These are phyloP conservation scores for Acropora yongei DNA, from an alignment of 64 coral and sea anemone species.

Conservation along the genomic window DNA sequence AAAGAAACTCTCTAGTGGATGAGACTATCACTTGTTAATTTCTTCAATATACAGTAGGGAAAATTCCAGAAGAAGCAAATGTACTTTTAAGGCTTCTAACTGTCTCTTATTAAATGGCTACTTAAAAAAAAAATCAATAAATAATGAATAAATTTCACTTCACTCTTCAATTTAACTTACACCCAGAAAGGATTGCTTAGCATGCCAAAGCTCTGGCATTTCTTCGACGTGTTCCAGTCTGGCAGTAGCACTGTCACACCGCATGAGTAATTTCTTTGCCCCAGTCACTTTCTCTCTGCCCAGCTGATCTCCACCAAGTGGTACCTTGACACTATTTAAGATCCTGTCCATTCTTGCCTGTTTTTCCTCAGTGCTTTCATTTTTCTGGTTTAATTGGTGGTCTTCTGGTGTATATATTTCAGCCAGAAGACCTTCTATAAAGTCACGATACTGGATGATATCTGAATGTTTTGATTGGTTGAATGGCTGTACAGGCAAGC, in stretches of 20 bases:
- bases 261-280: conserved; percentile 69
- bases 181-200: no score
- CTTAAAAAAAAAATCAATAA: no score
- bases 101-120: no score
- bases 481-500: conserved; percentile 37
- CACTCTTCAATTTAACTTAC: no score
- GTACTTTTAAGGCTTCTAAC: no score
- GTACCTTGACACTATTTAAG: background rate
- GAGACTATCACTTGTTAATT: no score
- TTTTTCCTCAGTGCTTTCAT: background rate
- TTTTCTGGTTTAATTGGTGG: background rate
- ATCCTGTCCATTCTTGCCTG: conserved; percentile 17
- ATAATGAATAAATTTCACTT: no score
- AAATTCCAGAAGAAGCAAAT: no score
- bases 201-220: conserved; percentile 67
- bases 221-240: conserved; percentile 69
- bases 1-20: no score
- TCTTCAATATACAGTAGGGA: no score
- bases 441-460: conserved; percentile 41
- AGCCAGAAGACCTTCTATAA: conserved; percentile 8
- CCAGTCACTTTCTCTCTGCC: conserved; percentile 53
- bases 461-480: conserved; percentile 44
- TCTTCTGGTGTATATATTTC: background rate
- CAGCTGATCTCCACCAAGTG: conserved; percentile 32
- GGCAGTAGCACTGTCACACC: conserved; percentile 61